Base-by-base conservation (phyloP, 1,140 invertebrate species). In the Ceratitis capitata region DNA sequence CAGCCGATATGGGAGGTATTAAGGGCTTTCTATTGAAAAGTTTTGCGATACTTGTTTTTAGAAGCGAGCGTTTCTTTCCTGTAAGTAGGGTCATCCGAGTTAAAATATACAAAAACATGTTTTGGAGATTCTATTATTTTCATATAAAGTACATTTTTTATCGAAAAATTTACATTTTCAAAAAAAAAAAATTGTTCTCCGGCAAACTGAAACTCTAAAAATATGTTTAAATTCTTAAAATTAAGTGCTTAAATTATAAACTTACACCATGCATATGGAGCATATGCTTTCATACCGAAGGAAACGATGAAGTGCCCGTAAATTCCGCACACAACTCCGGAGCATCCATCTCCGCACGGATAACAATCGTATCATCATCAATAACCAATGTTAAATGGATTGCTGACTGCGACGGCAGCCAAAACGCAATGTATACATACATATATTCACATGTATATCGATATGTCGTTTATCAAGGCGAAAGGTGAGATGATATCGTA, bases 311-410 rank as follows among this genome's bases (percentile, higher is more conserved):
- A 39, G 32, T 69, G 61, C 32, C 26, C 39, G 29, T 19, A 35
- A 69, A 39, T 39, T 69, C 61, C 14, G 16, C 32, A 69, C 61
- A 69, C 61, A 32, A 69, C 61, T 35, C 16, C 61, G 14, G 29
- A 19, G 14, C 16, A 69, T 39, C 61, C 61, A 69, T 69, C 61
- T 69, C 39, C 14, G 26, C 61, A 69, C 32, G 61, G 32, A 14
- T 69, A 69, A 69, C 61, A 69, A 69, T 69, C 61, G 29, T 69
- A 69, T 69, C 32, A 69, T 35, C 61, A 69, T 69, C 61, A 69
- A 69, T 69, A 69, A 69, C 61, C 61, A 69, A 32, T 69, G 61
- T 69, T 69, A 69, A 69, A 69, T 69, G 61, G 61, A 69, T 69
- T 69, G 61, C 61, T 56, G 51, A 35, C 61, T 69, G 61, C 61